Base-by-base conservation (phyloP, 2,888 invertebrate species). In the Chromoteleia sp. region DNA sequence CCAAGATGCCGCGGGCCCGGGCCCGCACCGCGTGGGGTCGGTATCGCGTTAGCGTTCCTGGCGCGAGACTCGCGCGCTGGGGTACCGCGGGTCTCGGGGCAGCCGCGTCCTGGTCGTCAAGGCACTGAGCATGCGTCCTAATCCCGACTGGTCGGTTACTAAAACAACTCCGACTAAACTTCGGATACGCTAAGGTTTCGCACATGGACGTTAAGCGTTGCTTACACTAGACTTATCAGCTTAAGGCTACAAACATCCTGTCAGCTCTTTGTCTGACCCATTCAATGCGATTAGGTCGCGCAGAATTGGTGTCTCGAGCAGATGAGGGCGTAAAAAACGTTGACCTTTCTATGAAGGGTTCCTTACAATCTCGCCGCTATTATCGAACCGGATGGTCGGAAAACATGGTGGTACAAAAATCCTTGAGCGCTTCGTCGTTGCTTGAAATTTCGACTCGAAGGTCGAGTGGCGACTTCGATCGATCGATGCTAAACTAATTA, bases 61-160 rank as follows among this genome's bases (percentile, higher is more conserved):
- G 29, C 50, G 50, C 68, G 70, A 75, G 75, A 73, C 73, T 71
- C 81, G 73, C 70, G 36, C 33, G 63, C 50, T 67, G 56, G 59
- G 48, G 54, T 48, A 19, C 14, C 77, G 74, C 77, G 63, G 58
- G 52, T 41, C 71, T 71, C 70, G 71, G 41, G 5, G 52, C 73
- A 50, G 67, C 36, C 65, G 82, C 87, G 87, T 88, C 87, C 84
- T 85, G 86, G 88, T 90, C 86, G 89, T 83, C 89, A 90, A 89
- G 89, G 88, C 85, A 89, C 88, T 87, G 88, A 83, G 87, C 89
- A 88, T 89, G 90, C 90, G 90, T 88, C 29, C 71, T 75, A 61
- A 48, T 39, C 21, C 65, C 45, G 56, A 65, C 15, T 36, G 39
- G n/a, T 67, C 48, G 43, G 68, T 71, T 81, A 25, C 70, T 74